Evolutionary conservation across 2,113 vertebrate genomes (phyloP).

Genomic region (Cynocephalus volans): DNA sequence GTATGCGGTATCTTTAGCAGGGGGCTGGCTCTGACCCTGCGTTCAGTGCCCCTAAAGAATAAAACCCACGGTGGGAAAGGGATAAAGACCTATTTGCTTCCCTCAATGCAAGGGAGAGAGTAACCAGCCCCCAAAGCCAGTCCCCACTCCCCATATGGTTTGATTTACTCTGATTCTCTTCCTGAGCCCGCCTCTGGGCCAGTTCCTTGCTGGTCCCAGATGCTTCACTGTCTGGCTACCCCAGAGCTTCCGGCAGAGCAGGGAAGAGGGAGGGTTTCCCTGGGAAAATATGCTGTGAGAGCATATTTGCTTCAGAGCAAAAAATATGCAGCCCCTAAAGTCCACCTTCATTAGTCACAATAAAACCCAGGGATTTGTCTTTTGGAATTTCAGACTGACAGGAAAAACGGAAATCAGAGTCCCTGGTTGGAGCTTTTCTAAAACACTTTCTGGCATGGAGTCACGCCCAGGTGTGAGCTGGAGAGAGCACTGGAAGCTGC

Average conservation of each 20-base stretch:
- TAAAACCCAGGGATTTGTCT: conserved; percentile 57
- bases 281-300: conserved; percentile 73
- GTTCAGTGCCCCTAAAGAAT: neutral
- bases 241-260: conserved; percentile 43
- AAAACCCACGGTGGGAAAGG: neutral
- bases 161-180: conserved; percentile 58
- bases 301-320: conserved; percentile 44
- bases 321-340: conserved; percentile 48
- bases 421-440: neutral
- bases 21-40: neutral
- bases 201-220: conserved; percentile 52
- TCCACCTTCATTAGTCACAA: conserved; percentile 62
- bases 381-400: conserved; percentile 57
- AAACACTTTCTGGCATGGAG: conserved; percentile 35
- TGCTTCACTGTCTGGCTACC: conserved; percentile 2
- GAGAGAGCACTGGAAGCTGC: neutral
- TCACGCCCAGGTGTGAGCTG: neutral
- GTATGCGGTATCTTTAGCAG: neutral
- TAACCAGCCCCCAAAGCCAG: neutral
- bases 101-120: neutral
- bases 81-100: neutral
- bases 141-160: conserved; percentile 41
- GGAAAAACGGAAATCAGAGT: conserved; percentile 34
- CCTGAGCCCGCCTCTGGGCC: neutral
- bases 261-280: conserved; percentile 53